Evolutionary conservation across 30 jellyfish, hydroid and myxozoan genomes (phyloP), one percentile per base, ranked within the genome.

Genomic region (Morbakka virulenta): DNA sequence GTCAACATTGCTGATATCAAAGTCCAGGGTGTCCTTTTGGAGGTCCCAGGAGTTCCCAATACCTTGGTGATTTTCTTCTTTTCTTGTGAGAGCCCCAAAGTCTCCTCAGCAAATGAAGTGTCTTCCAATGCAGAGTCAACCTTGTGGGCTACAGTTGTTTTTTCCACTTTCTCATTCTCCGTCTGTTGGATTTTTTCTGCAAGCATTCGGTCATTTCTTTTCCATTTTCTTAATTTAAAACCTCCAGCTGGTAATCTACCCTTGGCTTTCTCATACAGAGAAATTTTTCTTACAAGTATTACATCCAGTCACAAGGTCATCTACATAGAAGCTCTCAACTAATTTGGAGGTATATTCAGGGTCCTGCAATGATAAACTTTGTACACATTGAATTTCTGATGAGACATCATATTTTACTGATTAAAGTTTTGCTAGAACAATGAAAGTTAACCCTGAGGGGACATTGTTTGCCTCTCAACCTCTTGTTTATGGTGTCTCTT

Each of bases 21-120:
- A 49, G n/a, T 57, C 72, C 13, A 81, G 47, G 20, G 72, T 70
- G 48, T 81, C 93, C 20, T 62, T 36, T 13, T 35, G 63, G 30
- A 52, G 69, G 32, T 81, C 86, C 93, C 93, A 81, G 86, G 74
- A 36, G 70, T 61, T 29, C 93, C 93, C 29, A 51, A 62, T 1
- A 81, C 80, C 71, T 81, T 81, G 3, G 85, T 81, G 62, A 57
- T 69, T 23, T 77, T 84, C 49, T 84, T 84, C 31, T 35, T 77
- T 30, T 66, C 77, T 50, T 49, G 32, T n/a, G 83, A 79, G 9
- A 64, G 11, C 32, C 90, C 84, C 47, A 79, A 52, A 22, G 74
- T 27, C 32, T 79, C 90, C 77, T 79, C 30, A 6, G 82, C 90
- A 65, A 50, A 41, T 22, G 84, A 64, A 33, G 52, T 3, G 12